Evolutionary conservation across 2,113 vertebrate species (phyloP).

Genomic region (Mustelus asterias): DNA sequence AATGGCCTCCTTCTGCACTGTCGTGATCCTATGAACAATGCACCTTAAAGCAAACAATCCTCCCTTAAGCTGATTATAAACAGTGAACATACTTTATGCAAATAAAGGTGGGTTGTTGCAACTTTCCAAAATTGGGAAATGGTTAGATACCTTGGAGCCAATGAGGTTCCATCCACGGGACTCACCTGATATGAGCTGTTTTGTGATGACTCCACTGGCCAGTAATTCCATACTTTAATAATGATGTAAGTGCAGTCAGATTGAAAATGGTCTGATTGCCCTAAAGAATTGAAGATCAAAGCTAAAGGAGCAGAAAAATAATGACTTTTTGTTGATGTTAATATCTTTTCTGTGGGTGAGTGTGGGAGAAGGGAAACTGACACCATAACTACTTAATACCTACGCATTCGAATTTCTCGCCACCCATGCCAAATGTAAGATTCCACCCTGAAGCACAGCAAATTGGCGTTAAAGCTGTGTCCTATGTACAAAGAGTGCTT

Average conservation of each 20-base stretch:
- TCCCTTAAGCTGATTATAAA: neutral
- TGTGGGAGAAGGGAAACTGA: neutral
- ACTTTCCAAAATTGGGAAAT: neutral
- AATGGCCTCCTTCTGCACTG: no score
- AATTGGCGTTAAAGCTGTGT: neutral
- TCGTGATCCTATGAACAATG: no score
- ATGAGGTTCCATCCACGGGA: neutral
- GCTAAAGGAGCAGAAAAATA: neutral
- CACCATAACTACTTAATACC: neutral
- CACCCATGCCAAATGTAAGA: neutral
- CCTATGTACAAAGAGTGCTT: neutral
- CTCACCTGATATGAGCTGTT: slow-evolving; percentile 31
- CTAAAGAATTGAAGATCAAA: slow-evolving; percentile 24
- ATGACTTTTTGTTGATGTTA: slow-evolving; percentile 28
- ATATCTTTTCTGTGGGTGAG: slow-evolving; percentile 9
- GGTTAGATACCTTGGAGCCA: neutral
- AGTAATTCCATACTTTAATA: slow-evolving; percentile 26
- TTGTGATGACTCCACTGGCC: neutral
- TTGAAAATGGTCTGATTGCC: neutral
- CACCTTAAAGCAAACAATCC: neutral
- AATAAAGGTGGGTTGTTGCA: neutral
- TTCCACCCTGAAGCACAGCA: neutral
- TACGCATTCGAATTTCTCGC: neutral
- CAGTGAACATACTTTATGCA: neutral
- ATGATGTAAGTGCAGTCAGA: neutral